Base-by-base conservation (phyloP, 2,797 vertebrate genomes). In the Lacerta viridis region DNA sequence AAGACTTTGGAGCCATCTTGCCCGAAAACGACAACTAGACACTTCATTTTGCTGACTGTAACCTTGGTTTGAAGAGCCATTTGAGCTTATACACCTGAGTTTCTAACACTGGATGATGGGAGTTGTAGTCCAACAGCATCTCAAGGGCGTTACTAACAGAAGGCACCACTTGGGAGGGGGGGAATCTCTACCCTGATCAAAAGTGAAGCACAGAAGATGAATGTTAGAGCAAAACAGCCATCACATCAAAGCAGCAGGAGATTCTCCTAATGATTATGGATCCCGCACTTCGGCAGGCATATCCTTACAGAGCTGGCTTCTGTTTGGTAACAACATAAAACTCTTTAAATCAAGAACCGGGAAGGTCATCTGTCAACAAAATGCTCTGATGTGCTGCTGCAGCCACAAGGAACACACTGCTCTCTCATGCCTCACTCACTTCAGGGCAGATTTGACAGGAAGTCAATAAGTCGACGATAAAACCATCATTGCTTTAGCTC, bases 401-500 rank as follows among this genome's bases (percentile, higher is more conserved):
- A 4, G n/a, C 66, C 66, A 66, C 4, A 7, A 87, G 20, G 50
- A 59, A 8, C 4, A 25, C 50, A 20, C 68, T 29, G 41, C n/a
- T n/a, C 20, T 55, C 77, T 39, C 29, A 5, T 17, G 75, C 5
- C 61, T 68, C 6, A 27, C 39, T 55, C n/a, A 27, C 77, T 71
- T 36, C n/a, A 23, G 25, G 46, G 27, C 27, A 25, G 43, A 91
- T 82, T 59, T 90, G 2, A 0, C 0, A 4, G 90, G 69, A 25
- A n/a, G 64, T 61, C 0, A 83, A 46, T 27, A 7, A 71, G 75
- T 0, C 0, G 41, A 87, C 74, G 79, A 66, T 20, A 86, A 89
- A 50, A 82, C 92, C 81, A 85, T 55, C 80, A 74, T 90, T 46
- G 55, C 68, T 85, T 89, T 80, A 74, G 78, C 89, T 90, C 85